Conservation (phyloP, 2,888 invertebrate genomes). For the Xanthia icteritia region DNA sequence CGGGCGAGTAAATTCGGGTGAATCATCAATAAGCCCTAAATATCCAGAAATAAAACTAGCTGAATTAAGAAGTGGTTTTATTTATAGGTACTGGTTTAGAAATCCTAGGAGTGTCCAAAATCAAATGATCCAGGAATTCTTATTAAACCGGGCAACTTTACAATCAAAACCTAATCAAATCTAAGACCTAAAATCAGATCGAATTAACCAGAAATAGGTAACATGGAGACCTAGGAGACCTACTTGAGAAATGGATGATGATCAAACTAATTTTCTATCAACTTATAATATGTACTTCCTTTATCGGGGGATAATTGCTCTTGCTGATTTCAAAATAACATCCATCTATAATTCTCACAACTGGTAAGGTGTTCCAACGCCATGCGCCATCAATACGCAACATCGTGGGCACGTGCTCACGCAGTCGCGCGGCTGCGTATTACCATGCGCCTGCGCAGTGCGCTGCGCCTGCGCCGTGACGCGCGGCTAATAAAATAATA, state of each 20-base stretch:
- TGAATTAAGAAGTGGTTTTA: background rate
- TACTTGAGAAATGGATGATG: background rate
- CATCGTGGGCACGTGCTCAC: slow-evolving; percentile 68
- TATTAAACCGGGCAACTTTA: background rate
- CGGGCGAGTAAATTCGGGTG: too few species aligned
- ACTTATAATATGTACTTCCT: background rate
- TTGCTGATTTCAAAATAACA: background rate
- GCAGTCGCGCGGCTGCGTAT: slow-evolving; percentile 70
- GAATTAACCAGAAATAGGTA: background rate
- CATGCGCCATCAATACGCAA: slow-evolving; percentile 55
- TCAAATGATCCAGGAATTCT: background rate
- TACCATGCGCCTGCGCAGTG: slow-evolving; percentile 77
- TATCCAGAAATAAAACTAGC: too few species aligned
- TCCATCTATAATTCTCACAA: slow-evolving; percentile 35
- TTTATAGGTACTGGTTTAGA: background rate
- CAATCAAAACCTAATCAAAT: background rate
- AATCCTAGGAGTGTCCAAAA: background rate
- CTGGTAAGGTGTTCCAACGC: slow-evolving; percentile 49
- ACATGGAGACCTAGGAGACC: too few species aligned
- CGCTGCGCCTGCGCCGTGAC: slow-evolving; percentile 75
- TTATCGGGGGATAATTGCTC: background rate
- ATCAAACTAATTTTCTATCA: background rate
- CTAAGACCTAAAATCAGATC: background rate
- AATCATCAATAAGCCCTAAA: too few species aligned
- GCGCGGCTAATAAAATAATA: slow-evolving; percentile 75